phyloP scores from a whole-genome alignment of 1,140 invertebrate species.

The Pseudomyrmex gracilis region DNA sequence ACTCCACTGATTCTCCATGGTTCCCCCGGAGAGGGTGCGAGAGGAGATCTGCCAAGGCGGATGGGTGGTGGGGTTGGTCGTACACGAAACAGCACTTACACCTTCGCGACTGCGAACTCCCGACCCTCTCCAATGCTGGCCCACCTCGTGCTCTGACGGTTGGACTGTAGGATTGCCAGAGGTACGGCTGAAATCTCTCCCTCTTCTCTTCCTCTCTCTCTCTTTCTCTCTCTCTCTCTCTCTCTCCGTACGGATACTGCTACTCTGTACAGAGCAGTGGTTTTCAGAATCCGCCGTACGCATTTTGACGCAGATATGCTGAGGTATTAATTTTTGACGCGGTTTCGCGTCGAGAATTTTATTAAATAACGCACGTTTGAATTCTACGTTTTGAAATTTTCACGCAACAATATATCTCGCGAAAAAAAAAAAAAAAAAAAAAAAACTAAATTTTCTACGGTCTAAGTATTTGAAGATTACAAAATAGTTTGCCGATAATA shows the following conservation, averaged over 20 bases:
- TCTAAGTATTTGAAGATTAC: conserved; percentile 26
- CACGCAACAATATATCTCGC: not conserved
- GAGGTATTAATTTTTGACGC: not conserved
- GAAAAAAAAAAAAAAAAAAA: too few species aligned
- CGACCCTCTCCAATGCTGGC: conserved; percentile 73
- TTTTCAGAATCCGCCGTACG: conserved; percentile 58
- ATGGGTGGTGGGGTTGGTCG: conserved; percentile 62
- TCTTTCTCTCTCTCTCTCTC: too few species aligned
- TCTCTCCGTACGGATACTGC: conserved; percentile 16
- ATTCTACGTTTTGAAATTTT: not conserved
- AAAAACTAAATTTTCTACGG: not conserved
- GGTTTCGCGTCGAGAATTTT: not conserved
- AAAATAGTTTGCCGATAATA: conserved; percentile 24
- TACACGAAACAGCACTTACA: conserved; percentile 84
- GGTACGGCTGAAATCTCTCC: conserved; percentile 62
- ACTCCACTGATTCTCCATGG: conserved; percentile 51
- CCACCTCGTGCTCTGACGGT: conserved; percentile 70
- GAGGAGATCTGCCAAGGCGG: conserved; percentile 33
- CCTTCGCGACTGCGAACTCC: conserved; percentile 76
- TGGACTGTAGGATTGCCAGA: conserved; percentile 66
- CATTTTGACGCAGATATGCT: not conserved
- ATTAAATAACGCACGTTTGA: not conserved
- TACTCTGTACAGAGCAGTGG: conserved; percentile 56
- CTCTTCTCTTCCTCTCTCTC: too few species aligned
- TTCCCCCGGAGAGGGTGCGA: conserved; percentile 20